A percentile compares a stretch with the other conserved stretches of the same genome.
Conservation (phyloP, 2,797 vertebrate genomes). For the Schizopygopsis pylzovi region DNA sequence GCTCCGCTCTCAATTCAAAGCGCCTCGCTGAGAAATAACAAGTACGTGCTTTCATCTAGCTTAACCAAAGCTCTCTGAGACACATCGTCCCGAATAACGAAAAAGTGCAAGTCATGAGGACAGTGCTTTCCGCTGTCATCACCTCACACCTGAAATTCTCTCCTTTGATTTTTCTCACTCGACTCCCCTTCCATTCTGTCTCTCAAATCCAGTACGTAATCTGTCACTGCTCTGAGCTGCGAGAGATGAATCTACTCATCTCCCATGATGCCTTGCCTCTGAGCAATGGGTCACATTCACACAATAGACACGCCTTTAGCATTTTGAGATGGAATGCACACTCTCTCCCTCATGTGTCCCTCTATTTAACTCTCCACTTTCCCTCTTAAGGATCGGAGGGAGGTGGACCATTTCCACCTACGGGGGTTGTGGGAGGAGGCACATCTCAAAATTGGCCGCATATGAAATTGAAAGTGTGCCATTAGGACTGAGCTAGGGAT, state of each 20-base stretch:
- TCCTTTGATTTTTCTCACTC: constrained; percentile 6
- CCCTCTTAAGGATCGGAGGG: neutral
- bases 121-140: constrained; percentile 17
- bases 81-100: neutral
- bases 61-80: constrained; percentile 59
- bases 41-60: constrained; percentile 62
- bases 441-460: constrained; percentile 18
- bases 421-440: neutral
- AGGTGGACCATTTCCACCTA: constrained; percentile 16
- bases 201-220: constrained; percentile 52
- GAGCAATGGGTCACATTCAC: constrained; percentile 56
- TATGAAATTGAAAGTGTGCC: constrained; percentile 35
- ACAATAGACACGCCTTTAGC: constrained; percentile 54
- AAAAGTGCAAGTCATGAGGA: constrained; percentile 63
- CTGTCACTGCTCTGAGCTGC: constrained; percentile 55
- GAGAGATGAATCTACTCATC: constrained; percentile 58
- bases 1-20: constrained; percentile 34
- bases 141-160: constrained; percentile 28
- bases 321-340: constrained; percentile 51
- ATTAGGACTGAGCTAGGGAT: constrained; percentile 46
- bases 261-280: constrained; percentile 61
- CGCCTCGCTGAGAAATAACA: constrained; percentile 51
- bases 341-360: constrained; percentile 50
- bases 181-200: constrained; percentile 46
- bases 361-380: constrained; percentile 40